Percentiles rank a stretch among this genome's conserved stretches.
phyloP scores from a whole-genome alignment of 2,888 invertebrate species.

The Spialia ferax region DNA sequence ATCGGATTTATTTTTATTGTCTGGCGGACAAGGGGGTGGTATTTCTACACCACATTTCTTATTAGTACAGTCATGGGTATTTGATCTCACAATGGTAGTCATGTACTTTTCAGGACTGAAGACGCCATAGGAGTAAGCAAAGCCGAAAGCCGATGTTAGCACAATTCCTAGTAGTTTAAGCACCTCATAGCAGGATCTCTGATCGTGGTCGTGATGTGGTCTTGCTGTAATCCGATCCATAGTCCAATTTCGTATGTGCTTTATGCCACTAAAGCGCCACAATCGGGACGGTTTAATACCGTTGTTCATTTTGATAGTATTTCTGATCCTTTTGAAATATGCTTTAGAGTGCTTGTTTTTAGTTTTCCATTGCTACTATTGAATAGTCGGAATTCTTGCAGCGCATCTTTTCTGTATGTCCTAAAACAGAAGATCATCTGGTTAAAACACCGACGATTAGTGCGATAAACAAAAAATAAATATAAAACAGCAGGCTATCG shows the following conservation, averaged over 20 bases:
- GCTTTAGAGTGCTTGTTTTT: neutral
- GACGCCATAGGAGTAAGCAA: slow-evolving; percentile 53
- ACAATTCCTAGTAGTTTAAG: slow-evolving; percentile 47
- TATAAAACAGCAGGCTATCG: too few species aligned
- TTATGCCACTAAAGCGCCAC: slow-evolving; percentile 61
- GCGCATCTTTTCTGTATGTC: neutral
- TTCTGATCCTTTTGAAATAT: neutral
- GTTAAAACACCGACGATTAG: neutral
- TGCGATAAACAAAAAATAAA: too few species aligned
- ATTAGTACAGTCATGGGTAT: neutral
- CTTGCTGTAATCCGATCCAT: slow-evolving; percentile 46
- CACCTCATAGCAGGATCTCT: slow-evolving; percentile 46
- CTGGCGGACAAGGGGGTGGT: slow-evolving; percentile 11
- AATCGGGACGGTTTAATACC: slow-evolving; percentile 68
- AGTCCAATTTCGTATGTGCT: slow-evolving; percentile 53
- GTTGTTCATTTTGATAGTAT: slow-evolving; percentile 47
- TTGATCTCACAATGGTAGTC: slow-evolving; percentile 15
- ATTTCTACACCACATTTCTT: slow-evolving; percentile 22
- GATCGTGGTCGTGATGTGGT: slow-evolving; percentile 24
- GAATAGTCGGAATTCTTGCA: neutral
- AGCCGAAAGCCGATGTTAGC: slow-evolving; percentile 33
- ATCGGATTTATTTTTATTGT: slow-evolving; percentile 9
- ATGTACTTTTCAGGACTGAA: slow-evolving; percentile 45
- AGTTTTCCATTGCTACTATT: neutral
- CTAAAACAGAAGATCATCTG: neutral